phyloP scores from a whole-genome alignment of 2,113 vertebrate species.

The Apodemus speciosus region DNA sequence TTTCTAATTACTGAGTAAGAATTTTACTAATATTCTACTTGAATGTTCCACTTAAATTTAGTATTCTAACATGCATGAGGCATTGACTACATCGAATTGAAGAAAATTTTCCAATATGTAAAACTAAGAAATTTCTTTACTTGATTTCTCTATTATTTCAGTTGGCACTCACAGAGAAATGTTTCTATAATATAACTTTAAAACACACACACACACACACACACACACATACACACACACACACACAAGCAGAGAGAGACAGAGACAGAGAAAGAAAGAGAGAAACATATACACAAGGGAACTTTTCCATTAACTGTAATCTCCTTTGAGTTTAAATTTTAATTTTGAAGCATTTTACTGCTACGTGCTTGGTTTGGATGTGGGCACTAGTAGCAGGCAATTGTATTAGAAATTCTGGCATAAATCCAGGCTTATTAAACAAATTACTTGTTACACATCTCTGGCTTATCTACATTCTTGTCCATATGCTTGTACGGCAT shows the following conservation, averaged over 20 bases:
- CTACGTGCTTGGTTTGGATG: constrained; percentile 8
- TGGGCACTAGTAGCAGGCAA: background rate
- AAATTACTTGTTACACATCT: constrained; percentile 47
- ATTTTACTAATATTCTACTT: background rate
- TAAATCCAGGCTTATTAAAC: constrained; percentile 47
- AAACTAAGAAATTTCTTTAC: background rate
- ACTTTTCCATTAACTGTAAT: background rate
- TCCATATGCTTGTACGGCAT: constrained; percentile 61
- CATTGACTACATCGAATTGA: background rate
- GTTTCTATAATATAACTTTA: background rate
- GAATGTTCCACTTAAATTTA: background rate
- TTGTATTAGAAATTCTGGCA: background rate
- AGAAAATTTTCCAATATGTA: background rate
- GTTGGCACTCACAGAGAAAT: background rate
- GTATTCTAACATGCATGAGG: background rate
- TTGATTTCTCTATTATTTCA: constrained; percentile 30
- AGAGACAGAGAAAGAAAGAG: background rate
- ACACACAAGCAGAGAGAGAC: background rate
- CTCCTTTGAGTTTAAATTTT: constrained; percentile 18
- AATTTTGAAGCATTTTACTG: background rate
- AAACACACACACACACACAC: background rate
- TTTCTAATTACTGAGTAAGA: background rate
- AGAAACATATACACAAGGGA: background rate
- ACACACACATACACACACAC: background rate
- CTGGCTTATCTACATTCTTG: constrained; percentile 55